Evolutionary conservation across 2,888 invertebrate genomes (phyloP).

Genomic region (Trachelus iudaicus): DNA sequence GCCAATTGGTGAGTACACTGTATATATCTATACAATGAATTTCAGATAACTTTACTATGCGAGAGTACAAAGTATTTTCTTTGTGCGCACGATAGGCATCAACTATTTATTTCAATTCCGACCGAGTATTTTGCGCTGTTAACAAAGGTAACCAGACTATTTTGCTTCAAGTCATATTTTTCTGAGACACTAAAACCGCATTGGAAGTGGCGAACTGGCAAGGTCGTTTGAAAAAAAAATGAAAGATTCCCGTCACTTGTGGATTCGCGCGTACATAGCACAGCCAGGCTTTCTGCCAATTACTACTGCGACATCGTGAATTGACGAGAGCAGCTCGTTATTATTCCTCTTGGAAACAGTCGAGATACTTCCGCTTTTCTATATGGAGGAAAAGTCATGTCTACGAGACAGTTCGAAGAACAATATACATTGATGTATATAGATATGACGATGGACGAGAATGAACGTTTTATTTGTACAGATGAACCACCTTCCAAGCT

Average conservation of each 20-base stretch:
- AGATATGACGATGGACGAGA: background rate
- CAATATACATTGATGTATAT: background rate
- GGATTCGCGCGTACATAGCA: background rate
- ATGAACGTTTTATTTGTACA: background rate
- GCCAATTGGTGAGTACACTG: background rate
- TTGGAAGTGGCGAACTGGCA: background rate
- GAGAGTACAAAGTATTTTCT: background rate
- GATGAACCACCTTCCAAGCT: background rate
- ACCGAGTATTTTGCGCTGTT: background rate
- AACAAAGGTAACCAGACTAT: background rate
- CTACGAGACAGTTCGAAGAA: background rate
- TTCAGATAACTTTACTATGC: background rate
- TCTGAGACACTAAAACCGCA: background rate
- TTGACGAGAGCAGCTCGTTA: background rate
- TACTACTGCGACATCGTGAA: background rate
- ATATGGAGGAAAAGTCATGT: constrained; percentile 1
- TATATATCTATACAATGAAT: background rate
- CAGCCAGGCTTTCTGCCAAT: background rate
- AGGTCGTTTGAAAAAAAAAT: background rate
- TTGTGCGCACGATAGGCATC: background rate
- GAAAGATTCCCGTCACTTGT: background rate
- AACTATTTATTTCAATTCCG: background rate
- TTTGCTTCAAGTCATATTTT: background rate
- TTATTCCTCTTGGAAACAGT: background rate
- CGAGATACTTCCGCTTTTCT: constrained; percentile 9